Conservation (phyloP, 2,888 invertebrate genomes). For the Strigamia crassipes region DNA sequence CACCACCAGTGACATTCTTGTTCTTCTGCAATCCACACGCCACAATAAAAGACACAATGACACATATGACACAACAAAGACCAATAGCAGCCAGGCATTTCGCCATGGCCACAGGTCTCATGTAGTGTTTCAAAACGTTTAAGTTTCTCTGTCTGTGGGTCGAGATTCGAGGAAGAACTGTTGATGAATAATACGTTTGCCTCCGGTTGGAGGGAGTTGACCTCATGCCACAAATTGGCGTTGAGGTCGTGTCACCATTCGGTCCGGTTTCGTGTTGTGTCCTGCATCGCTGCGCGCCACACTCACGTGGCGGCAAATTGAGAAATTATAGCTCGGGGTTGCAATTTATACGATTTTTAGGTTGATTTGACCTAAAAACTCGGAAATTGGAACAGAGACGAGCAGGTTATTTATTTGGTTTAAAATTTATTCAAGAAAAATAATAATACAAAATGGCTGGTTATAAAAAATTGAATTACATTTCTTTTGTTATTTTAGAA, state of each 20-base stretch:
- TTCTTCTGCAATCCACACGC: background rate
- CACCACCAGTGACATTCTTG: too few relatives aligned
- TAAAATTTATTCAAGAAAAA: too few relatives aligned
- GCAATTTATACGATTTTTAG: background rate
- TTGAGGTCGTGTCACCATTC: constrained; percentile 6
- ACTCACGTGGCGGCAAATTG: background rate
- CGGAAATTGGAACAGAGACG: too few relatives aligned
- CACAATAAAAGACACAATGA: background rate
- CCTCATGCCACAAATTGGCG: constrained; percentile 14
- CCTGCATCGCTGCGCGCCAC: background rate
- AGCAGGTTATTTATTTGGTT: too few relatives aligned
- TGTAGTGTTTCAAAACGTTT: background rate
- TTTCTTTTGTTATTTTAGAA: too few relatives aligned
- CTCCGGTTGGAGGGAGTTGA: background rate
- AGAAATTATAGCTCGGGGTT: background rate
- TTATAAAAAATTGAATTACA: too few relatives aligned
- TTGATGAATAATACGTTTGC: background rate
- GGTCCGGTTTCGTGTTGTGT: background rate
- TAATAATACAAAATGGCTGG: too few relatives aligned
- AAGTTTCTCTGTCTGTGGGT: too few relatives aligned
- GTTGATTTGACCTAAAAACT: background rate
- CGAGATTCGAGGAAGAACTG: too few relatives aligned
- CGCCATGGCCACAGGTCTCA: background rate
- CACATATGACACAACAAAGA: background rate
- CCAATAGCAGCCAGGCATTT: background rate